Evolutionary conservation across 92 coral and sea anemone genomes (phyloP).

Genomic region (Plumapathes pennacea): DNA sequence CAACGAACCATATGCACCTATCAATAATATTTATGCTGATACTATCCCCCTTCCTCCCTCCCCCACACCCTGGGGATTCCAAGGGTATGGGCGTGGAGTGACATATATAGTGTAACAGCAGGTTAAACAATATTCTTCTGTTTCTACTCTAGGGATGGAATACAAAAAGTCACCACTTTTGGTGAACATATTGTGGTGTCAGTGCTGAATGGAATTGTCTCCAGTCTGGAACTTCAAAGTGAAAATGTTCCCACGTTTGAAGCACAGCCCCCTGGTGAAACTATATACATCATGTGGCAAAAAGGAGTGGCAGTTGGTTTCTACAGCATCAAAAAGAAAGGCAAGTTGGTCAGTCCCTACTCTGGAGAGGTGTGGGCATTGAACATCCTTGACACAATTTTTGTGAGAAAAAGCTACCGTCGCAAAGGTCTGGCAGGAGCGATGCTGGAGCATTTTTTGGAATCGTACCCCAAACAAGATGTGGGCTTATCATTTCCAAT

Average conservation of each 20-base stretch:
- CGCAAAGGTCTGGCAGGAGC: slow-evolving; percentile 28
- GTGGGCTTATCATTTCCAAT: slow-evolving; percentile 46
- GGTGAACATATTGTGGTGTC: slow-evolving; percentile 51
- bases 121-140: background rate
- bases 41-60: too few species aligned
- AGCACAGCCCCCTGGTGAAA: slow-evolving; percentile 34
- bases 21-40: too few species aligned
- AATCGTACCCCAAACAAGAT: slow-evolving; percentile 31
- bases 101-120: too few species aligned
- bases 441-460: slow-evolving; percentile 44
- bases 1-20: too few species aligned
- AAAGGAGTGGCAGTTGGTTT: slow-evolving; percentile 52
- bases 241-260: slow-evolving; percentile 22
- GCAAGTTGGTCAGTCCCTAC: slow-evolving; percentile 20
- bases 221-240: slow-evolving; percentile 24
- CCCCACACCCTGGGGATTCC: background rate
- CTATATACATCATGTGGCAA: slow-evolving; percentile 41
- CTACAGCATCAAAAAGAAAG: slow-evolving; percentile 44
- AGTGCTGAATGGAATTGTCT: slow-evolving; percentile 31
- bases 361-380: slow-evolving; percentile 33
- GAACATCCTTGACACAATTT: slow-evolving; percentile 50
- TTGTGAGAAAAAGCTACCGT: slow-evolving; percentile 27
- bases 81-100: too few species aligned
- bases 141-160: slow-evolving; percentile 29
- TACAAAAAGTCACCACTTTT: slow-evolving; percentile 22